Conservation (phyloP, 1,140 invertebrate genomes). For the Stenopsyche tienmushanensis region DNA sequence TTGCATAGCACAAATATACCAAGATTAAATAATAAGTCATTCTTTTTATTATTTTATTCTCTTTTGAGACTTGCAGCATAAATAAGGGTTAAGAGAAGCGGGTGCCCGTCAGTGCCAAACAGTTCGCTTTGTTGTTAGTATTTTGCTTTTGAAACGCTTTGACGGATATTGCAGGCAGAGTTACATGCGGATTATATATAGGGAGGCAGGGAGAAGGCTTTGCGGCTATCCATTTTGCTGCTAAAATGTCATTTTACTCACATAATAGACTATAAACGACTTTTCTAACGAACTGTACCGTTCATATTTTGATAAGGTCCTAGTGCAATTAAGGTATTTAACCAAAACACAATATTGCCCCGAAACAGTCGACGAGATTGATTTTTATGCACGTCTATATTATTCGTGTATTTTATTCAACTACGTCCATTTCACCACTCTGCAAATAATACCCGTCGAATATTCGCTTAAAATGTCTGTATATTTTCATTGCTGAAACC, state of each 20-base stretch:
- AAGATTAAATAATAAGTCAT: neutral
- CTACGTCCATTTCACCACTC: no score
- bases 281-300: neutral
- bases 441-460: neutral
- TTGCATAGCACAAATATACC: no score
- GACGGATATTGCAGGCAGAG: conserved; percentile 23
- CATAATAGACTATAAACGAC: neutral
- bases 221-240: neutral
- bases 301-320: neutral
- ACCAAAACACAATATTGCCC: no score
- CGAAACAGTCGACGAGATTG: no score
- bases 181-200: conserved; percentile 19
- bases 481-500: neutral
- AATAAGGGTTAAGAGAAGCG: neutral
- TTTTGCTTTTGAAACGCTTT: conserved; percentile 23
- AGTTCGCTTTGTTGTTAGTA: conserved; percentile 13
- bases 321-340: neutral
- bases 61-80: neutral
- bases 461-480: no score
- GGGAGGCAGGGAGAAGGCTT: conserved; percentile 4
- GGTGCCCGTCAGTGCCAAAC: conserved; percentile 16
- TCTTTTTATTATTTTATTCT: neutral
- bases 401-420: no score
- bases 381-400: no score
- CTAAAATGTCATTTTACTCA: conserved; percentile 24